A percentile compares a stretch with the other conserved stretches of the same genome.
Conservation (phyloP, 2,113 vertebrate species). For the Dolichotis patagonum region DNA sequence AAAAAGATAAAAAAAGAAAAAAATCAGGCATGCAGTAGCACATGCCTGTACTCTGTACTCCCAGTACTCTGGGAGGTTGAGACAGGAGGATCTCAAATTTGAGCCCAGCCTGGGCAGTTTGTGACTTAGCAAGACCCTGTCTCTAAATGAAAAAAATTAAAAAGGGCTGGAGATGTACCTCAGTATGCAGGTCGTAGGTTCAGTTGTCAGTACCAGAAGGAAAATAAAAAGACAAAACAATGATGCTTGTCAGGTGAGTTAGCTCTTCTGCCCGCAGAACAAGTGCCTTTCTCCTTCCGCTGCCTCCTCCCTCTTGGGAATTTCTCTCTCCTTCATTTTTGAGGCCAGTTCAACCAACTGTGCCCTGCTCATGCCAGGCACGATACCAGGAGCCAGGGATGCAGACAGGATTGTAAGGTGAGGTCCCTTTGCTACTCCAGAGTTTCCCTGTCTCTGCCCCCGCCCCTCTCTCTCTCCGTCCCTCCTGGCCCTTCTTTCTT, state of each 20-base stretch:
- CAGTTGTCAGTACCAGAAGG: not conserved
- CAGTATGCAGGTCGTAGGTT: not conserved
- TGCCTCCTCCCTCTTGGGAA: not conserved
- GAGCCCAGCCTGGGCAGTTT: not conserved
- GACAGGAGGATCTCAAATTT: not conserved
- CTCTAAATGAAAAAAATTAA: not conserved
- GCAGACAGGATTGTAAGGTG: not conserved
- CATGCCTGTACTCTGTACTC: not conserved
- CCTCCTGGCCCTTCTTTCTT: too few relatives aligned
- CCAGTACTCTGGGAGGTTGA: not conserved
- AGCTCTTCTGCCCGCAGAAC: not conserved
- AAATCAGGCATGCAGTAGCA: not conserved
- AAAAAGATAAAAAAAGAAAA: too few relatives aligned
- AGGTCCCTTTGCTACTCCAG: not conserved
- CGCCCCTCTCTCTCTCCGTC: too few relatives aligned
- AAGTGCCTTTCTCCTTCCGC: not conserved
- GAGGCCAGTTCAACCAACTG: not conserved
- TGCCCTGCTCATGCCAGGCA: not conserved
- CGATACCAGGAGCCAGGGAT: not conserved
- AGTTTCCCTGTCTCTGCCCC: not conserved
- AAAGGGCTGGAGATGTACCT: not conserved
- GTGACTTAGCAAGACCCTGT: not conserved
- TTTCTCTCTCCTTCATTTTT: not conserved
- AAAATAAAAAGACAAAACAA: not conserved
- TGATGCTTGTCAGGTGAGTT: not conserved